phyloP scores from a whole-genome alignment of 2,113 vertebrate species.

The Aptenodytes forsteri region DNA sequence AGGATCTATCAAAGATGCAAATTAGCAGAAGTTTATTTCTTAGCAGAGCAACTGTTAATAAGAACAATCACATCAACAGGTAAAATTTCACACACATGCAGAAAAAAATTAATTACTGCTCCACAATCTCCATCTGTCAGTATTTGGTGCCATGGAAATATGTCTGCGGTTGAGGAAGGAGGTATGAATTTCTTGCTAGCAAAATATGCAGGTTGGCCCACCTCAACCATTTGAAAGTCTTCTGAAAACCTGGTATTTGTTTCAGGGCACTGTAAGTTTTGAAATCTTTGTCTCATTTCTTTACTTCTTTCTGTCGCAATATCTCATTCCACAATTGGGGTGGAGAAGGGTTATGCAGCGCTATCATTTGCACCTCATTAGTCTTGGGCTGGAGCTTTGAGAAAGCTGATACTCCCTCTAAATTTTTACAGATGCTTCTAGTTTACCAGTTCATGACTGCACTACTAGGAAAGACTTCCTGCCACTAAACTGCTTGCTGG shows the following conservation, averaged over 20 bases:
- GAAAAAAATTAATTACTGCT: slow-evolving; percentile 10
- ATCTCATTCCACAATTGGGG: slow-evolving; percentile 78
- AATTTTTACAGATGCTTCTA: slow-evolving; percentile 89
- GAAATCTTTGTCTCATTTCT: slow-evolving; percentile 69
- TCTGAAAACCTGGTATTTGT: slow-evolving; percentile 47
- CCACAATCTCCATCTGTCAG: slow-evolving; percentile 27
- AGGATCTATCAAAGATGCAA: slow-evolving; percentile 48
- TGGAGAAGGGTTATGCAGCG: slow-evolving; percentile 75
- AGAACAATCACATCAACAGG: slow-evolving; percentile 40
- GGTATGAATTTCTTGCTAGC: slow-evolving; percentile 61
- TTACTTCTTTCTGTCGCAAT: slow-evolving; percentile 75
- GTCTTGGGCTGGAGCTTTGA: slow-evolving; percentile 80
- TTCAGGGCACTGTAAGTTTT: slow-evolving; percentile 57
- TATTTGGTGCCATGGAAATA: slow-evolving; percentile 27
- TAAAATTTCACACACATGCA: slow-evolving; percentile 38
- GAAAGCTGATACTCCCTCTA: slow-evolving; percentile 85
- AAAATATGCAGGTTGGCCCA: slow-evolving; percentile 46
- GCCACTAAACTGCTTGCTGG: slow-evolving; percentile 84
- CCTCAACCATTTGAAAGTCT: slow-evolving; percentile 59
- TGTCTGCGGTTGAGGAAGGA: slow-evolving; percentile 51
- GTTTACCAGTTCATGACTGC: slow-evolving; percentile 86
- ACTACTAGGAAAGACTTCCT: slow-evolving; percentile 84
- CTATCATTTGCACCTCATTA: slow-evolving; percentile 88
- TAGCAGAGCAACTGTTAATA: slow-evolving; percentile 44
- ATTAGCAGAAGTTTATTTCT: slow-evolving; percentile 48